Percentiles rank a stretch among this genome's conserved stretches.
These are phyloP conservation scores for Polypedilum vanderplanki DNA, from an alignment of 1,140 invertebrate species.

Conservation along the genomic window DNA sequence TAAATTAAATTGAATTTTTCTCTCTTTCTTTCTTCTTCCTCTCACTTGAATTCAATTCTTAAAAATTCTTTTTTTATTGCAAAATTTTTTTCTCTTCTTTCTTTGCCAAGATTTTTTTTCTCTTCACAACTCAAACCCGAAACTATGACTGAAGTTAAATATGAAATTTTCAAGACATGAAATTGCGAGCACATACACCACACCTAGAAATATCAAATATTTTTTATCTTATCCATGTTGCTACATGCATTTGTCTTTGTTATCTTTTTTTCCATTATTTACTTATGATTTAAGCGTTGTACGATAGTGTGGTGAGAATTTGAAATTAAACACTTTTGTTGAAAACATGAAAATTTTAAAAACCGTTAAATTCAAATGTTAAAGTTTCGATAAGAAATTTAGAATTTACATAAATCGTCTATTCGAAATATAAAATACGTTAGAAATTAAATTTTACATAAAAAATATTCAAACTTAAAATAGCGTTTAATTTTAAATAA, in stretches of 20 bases:
- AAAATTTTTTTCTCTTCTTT: not conserved
- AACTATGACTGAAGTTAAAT: not conserved
- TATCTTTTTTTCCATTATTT: conserved; percentile 6
- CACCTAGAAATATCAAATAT: not conserved
- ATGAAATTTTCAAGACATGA: not conserved
- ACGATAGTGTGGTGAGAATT: not conserved
- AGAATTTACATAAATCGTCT: too few relatives aligned
- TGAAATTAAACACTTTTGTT: not conserved
- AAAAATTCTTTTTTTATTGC: not conserved
- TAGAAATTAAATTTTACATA: too few relatives aligned
- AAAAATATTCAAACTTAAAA: too few relatives aligned
- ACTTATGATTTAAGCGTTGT: not conserved
- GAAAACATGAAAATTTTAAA: too few relatives aligned
- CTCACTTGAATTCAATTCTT: too few relatives aligned
- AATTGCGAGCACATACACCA: not conserved
- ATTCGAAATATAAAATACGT: too few relatives aligned
- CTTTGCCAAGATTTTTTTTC: not conserved
- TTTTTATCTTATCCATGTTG: not conserved
- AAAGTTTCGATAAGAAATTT: too few relatives aligned
- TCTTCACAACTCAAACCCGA: not conserved
- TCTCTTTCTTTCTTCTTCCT: not conserved
- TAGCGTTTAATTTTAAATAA: too few relatives aligned
- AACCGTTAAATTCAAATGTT: too few relatives aligned
- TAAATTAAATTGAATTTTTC: conserved; percentile 22
- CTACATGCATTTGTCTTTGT: not conserved